A percentile compares a stretch with the other conserved stretches of the same genome.
These are phyloP conservation scores for Boleophthalmus pectinirostris DNA, from an alignment of 2,113 vertebrate genomes.

Conservation along the genomic window DNA sequence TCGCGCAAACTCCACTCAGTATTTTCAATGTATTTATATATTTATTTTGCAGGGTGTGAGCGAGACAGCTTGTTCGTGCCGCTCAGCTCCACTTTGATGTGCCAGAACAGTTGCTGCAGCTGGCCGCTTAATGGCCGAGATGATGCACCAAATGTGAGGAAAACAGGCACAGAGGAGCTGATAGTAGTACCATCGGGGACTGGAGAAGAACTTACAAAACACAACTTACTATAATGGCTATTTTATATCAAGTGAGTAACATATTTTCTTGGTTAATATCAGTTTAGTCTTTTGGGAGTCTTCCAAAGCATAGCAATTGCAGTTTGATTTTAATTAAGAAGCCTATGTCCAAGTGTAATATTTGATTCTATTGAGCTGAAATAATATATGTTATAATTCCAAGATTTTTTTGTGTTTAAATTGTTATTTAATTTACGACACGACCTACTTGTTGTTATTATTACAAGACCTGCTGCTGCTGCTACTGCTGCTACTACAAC, in stretches of 20 bases:
- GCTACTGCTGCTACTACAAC: neutral
- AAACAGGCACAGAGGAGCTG: conserved; percentile 24
- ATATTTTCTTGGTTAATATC: neutral
- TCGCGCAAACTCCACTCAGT: conserved; percentile 2
- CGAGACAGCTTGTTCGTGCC: conserved; percentile 51
- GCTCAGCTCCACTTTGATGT: conserved; percentile 44
- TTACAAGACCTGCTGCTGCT: too few relatives aligned
- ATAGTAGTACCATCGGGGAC: neutral
- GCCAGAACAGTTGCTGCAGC: conserved; percentile 32
- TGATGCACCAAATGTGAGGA: conserved; percentile 23
- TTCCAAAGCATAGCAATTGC: neutral
- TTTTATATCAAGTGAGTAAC: neutral
- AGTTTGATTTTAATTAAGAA: too few relatives aligned
- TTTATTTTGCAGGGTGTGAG: conserved; percentile 3
- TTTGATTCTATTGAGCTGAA: too few relatives aligned
- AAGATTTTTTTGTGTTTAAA: too few relatives aligned
- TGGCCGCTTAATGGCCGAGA: conserved; percentile 38
- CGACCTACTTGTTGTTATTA: too few relatives aligned
- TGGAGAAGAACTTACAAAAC: conserved; percentile 14
- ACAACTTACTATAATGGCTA: neutral
- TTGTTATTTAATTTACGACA: too few relatives aligned
- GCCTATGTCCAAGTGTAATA: too few relatives aligned
- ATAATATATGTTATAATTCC: too few relatives aligned
- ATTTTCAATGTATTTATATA: conserved; percentile 20
- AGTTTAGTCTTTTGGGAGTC: neutral